These are phyloP conservation scores for Leucophenga maculata DNA, from an alignment of 2,888 invertebrate species.

Conservation along the genomic window DNA sequence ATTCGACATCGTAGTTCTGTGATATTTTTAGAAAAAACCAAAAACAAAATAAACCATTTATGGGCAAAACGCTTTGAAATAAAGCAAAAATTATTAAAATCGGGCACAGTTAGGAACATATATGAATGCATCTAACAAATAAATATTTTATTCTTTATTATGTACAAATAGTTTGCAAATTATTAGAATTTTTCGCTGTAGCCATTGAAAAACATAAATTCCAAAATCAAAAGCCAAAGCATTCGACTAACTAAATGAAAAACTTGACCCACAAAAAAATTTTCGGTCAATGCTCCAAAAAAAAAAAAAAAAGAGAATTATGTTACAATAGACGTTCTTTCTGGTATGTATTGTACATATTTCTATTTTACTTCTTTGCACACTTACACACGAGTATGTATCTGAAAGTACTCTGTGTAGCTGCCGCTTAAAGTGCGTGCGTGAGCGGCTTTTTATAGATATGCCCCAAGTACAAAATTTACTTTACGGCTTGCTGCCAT, in stretches of 20 bases:
- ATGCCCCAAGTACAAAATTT: not conserved
- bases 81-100: too few species aligned
- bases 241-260: not conserved
- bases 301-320: slow-evolving; percentile 24
- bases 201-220: slow-evolving; percentile 1
- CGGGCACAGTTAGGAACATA: too few species aligned
- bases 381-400: slow-evolving; percentile 36
- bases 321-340: not conserved
- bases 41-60: too few species aligned
- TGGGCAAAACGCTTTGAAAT: too few species aligned
- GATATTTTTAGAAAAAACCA: too few species aligned
- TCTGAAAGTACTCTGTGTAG: slow-evolving; percentile 36
- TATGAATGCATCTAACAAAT: too few species aligned
- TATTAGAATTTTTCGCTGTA: too few species aligned
- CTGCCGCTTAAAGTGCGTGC: slow-evolving; percentile 26
- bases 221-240: not conserved
- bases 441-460: not conserved
- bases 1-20: too few species aligned
- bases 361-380: slow-evolving; percentile 22
- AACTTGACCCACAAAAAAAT: slow-evolving; percentile 41
- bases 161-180: too few species aligned
- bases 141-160: too few species aligned
- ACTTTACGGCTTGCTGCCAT: slow-evolving; percentile 40
- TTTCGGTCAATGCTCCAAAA: slow-evolving; percentile 51
- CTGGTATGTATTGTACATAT: not conserved